A percentile compares a stretch with the other conserved stretches of the same genome.
Conservation (phyloP, 1,140 invertebrate genomes). For the Mactra quadrangularis region DNA sequence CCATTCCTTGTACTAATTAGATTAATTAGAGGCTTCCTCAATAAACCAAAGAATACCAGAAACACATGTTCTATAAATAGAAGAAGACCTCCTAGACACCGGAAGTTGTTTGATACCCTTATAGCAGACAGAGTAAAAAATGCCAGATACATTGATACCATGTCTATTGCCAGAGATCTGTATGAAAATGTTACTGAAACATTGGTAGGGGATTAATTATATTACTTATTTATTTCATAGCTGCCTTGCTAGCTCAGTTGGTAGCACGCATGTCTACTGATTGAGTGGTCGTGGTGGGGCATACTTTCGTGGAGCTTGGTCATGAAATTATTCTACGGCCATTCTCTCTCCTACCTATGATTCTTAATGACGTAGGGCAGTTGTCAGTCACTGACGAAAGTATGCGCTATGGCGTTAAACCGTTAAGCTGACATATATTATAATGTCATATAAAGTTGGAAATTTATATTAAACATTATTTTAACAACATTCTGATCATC, state of each 20-base stretch:
- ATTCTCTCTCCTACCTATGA: no score
- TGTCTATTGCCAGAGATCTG: slow-evolving; percentile 34
- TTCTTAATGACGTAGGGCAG: no score
- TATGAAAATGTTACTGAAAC: slow-evolving; percentile 26
- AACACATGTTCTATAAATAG: background rate
- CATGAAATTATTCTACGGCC: no score
- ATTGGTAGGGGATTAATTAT: slow-evolving; percentile 13
- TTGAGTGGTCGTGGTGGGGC: background rate
- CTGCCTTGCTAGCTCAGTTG: no score
- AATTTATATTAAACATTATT: no score
- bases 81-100: background rate
- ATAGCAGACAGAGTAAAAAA: background rate
- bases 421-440: no score
- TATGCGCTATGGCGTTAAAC: no score
- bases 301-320: no score
- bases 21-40: background rate
- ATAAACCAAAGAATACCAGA: background rate
- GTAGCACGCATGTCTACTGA: background rate
- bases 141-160: background rate
- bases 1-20: slow-evolving; percentile 24
- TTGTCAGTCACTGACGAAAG: no score
- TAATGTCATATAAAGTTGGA: no score
- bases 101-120: slow-evolving; percentile 15
- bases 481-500: no score
- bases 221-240: background rate